Percentiles rank a stretch among this genome's conserved stretches.
Conservation (phyloP, 2,888 invertebrate species). For the Pollenia griseotomentosa region DNA sequence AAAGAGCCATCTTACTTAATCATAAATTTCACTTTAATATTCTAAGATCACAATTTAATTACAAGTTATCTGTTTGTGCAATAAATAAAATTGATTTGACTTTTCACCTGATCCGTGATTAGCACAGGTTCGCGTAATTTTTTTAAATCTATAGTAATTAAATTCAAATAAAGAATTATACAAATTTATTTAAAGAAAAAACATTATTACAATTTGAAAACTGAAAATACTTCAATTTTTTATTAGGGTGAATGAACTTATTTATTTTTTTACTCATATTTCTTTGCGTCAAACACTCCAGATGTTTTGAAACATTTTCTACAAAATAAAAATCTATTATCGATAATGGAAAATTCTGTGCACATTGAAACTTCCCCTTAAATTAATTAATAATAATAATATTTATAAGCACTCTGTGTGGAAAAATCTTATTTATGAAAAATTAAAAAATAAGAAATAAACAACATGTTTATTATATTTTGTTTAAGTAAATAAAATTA, state of each 20-base stretch:
- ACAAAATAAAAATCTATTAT: background rate
- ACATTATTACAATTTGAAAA: background rate
- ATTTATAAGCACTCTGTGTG: conserved; percentile 9
- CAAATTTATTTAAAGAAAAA: background rate
- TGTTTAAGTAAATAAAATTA: no score
- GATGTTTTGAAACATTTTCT: no score
- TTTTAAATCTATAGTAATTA: no score
- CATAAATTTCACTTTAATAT: no score
- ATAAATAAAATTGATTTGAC: background rate
- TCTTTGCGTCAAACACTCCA: background rate
- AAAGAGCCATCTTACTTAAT: no score
- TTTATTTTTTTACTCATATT: background rate
- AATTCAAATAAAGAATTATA: background rate
- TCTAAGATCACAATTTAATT: no score
- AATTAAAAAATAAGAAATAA: background rate
- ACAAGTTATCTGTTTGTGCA: background rate
- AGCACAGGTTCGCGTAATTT: background rate
- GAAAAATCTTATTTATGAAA: background rate
- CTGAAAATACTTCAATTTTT: background rate
- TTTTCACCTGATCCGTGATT: background rate
- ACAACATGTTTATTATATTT: background rate
- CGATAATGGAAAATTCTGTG: background rate
- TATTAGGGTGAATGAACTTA: conserved; percentile 1
- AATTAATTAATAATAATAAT: background rate
- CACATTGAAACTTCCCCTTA: background rate